Conservation (phyloP, 2,888 invertebrate species). For the Agrotis ipsilon region DNA sequence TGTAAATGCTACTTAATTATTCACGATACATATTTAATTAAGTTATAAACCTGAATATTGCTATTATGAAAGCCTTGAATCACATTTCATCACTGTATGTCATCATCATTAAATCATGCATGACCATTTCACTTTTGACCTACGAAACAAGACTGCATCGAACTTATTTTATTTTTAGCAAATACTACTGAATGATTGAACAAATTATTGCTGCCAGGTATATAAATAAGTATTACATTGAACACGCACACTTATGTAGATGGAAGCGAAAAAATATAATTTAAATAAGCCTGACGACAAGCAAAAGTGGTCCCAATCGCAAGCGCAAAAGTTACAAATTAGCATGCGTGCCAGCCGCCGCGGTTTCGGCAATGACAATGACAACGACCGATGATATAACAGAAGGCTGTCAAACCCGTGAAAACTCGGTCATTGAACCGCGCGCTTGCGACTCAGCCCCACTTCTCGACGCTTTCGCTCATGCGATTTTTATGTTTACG, state of each 20-base stretch:
- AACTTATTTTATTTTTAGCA: conserved; percentile 34
- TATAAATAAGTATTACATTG: conserved; percentile 64
- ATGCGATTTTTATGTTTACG: conserved; percentile 84
- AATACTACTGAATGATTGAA: conserved; percentile 43
- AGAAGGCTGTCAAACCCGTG: conserved; percentile 91
- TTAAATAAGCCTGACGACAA: conserved; percentile 61
- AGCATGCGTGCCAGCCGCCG: conserved; percentile 73
- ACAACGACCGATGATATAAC: conserved; percentile 91
- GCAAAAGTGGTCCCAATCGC: conserved; percentile 77
- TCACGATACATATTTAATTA: background rate
- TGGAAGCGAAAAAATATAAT: conserved; percentile 63
- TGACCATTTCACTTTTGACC: conserved; percentile 37
- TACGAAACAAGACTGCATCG: conserved; percentile 40
- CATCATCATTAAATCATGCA: conserved; percentile 21
- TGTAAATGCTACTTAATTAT: background rate
- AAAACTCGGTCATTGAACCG: conserved; percentile 91
- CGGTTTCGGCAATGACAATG: conserved; percentile 91
- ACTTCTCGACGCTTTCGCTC: conserved; percentile 84
- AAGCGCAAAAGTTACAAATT: conserved; percentile 81
- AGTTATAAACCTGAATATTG: background rate
- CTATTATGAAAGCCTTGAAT: background rate
- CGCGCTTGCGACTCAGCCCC: conserved; percentile 78
- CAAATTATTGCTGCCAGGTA: conserved; percentile 42
- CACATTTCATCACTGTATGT: conserved; percentile 10
- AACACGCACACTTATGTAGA: conserved; percentile 61